These are phyloP conservation scores for Tipula unca DNA, from an alignment of 2,888 invertebrate genomes.

Conservation along the genomic window DNA sequence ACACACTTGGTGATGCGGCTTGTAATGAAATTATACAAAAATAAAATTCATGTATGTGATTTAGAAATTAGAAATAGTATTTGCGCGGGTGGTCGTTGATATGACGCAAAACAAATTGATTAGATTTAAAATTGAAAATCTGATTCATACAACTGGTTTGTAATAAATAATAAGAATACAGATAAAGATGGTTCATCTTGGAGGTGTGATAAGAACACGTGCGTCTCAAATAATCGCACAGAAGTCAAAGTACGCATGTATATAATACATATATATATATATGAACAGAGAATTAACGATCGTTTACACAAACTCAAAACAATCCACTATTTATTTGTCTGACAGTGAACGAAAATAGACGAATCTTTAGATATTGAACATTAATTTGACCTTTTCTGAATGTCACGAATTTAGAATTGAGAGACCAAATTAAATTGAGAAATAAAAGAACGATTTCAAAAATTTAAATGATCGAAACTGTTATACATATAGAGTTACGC, in stretches of 20 bases:
- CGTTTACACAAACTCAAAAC: background rate
- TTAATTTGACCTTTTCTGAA: background rate
- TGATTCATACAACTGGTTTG: background rate
- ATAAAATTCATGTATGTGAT: background rate
- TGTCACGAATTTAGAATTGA: background rate
- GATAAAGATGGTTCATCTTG: background rate
- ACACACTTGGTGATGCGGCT: background rate
- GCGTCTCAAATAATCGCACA: background rate
- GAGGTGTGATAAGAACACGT: background rate
- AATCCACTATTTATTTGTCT: background rate
- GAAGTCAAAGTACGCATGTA: no score
- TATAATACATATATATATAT: background rate
- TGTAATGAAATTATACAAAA: background rate
- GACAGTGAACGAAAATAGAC: background rate
- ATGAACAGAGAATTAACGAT: no score
- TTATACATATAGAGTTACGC: no score
- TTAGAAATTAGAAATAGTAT: background rate
- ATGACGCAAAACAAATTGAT: background rate
- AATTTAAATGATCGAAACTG: background rate
- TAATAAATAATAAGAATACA: background rate
- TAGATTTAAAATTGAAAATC: background rate
- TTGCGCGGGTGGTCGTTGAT: background rate
- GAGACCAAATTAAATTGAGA: background rate
- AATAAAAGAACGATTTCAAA: background rate
- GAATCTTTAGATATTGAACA: background rate